Evolutionary conservation across 2,113 vertebrate species (phyloP), one percentile per base, ranked within the genome.

Genomic region (Pagrus major): DNA sequence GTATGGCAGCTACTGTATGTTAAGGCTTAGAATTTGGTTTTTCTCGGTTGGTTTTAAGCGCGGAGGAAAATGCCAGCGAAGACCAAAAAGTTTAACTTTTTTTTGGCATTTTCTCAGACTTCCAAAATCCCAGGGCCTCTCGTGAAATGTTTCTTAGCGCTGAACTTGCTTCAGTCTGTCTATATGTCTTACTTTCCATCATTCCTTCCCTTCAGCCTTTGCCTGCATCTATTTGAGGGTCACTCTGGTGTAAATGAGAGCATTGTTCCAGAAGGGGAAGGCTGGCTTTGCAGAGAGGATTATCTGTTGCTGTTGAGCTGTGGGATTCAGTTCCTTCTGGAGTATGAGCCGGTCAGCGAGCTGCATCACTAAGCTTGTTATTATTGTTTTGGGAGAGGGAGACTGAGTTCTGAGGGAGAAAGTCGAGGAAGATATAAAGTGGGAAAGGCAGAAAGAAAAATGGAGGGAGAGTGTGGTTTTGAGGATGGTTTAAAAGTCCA

Each of bases 291-390:
- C 85, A 54, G 71, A 83, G 86, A 89, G 91, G 91, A 93, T 94
- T 94, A 94, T 90, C 81, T 91, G 79, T 86, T 78, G 80, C 81
- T 86, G 87, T 85, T 90, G 91, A 91, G 91, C 93, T 86, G 87
- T 86, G 81, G 89, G 86, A 89, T 90, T 92, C 86, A 67, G 78
- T 82, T 92, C 84, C 84, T 90, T 92, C 83, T 93, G 88, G 70
- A 75, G 81, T 81, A 83, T 86, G 90, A 93, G 91, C 82, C 41
- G 91, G 93, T 91, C 91, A 92, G 90, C 82, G 88, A 90, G 90
- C 81, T 88, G 92, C 88, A 91, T 85, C 91, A 56, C 92, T 91
- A 91, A 92, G 91, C 92, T 90, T 88, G 87, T 91, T 92, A 80
- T 92, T 90, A 92, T 92, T 93, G 91, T 91, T 92, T 88, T 81